Evolutionary conservation across 2,888 invertebrate genomes (phyloP).

Genomic region (Amphipoea oculea): DNA sequence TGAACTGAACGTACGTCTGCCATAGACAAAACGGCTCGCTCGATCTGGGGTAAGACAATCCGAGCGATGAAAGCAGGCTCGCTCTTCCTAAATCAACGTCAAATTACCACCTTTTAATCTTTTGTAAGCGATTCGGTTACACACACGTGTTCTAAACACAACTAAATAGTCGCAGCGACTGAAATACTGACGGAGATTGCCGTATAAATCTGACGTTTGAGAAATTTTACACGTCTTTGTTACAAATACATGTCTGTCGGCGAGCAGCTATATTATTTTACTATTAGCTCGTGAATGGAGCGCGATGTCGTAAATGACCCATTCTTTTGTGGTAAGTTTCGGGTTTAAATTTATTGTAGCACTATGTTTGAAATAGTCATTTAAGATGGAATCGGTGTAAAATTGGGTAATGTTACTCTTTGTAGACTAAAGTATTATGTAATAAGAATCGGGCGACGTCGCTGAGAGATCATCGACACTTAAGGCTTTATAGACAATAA

Average conservation of each 20-base stretch:
- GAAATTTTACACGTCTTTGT: constrained; percentile 88
- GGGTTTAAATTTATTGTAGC: constrained; percentile 80
- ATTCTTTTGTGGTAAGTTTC: constrained; percentile 80
- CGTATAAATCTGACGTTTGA: constrained; percentile 86
- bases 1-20: constrained; percentile 59
- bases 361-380: constrained; percentile 73
- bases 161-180: constrained; percentile 76
- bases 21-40: constrained; percentile 80
- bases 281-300: constrained; percentile 81
- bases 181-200: constrained; percentile 82
- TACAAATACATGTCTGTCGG: constrained; percentile 83
- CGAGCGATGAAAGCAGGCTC: constrained; percentile 81
- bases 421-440: constrained; percentile 69
- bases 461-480: constrained; percentile 79
- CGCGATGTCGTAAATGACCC: constrained; percentile 83
- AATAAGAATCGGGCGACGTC: constrained; percentile 72
- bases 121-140: constrained; percentile 88
- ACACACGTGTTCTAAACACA: constrained; percentile 84
- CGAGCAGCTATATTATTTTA: constrained; percentile 82
- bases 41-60: constrained; percentile 84
- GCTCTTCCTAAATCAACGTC: constrained; percentile 89
- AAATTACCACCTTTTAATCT: constrained; percentile 90
- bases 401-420: constrained; percentile 72
- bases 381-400: constrained; percentile 72
- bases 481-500: constrained; percentile 87